Evolutionary conservation across 2,888 invertebrate species (phyloP).

Genomic region (Scaeva pyrastri): DNA sequence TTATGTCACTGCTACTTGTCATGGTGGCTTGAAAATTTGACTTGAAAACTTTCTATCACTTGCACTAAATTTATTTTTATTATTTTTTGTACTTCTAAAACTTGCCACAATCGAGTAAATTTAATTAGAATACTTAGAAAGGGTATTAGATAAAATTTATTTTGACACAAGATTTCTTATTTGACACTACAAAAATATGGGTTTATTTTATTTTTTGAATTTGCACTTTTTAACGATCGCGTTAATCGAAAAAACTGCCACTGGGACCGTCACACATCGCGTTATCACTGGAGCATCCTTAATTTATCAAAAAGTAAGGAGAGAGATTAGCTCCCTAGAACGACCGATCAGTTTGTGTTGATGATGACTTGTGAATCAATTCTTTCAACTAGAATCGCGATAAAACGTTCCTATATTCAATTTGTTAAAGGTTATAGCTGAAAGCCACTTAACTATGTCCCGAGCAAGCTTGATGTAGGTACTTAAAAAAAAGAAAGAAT

Average conservation of each 20-base stretch:
- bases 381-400: constrained; percentile 29
- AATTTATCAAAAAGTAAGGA: constrained; percentile 41
- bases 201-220: neutral
- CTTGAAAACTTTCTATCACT: constrained; percentile 13
- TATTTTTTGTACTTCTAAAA: neutral
- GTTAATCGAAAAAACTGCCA: neutral
- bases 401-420: constrained; percentile 50
- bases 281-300: constrained; percentile 56
- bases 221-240: constrained; percentile 41
- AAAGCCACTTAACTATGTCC: constrained; percentile 49
- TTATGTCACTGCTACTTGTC: constrained; percentile 19
- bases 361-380: constrained; percentile 40
- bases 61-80: constrained; percentile 12
- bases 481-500: neutral
- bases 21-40: constrained; percentile 23
- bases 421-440: constrained; percentile 49
- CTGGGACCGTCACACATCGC: constrained; percentile 48
- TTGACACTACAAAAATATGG: neutral
- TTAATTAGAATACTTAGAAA: neutral
- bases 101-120: neutral
- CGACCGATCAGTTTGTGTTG: constrained; percentile 45
- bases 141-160: neutral
- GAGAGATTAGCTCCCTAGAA: constrained; percentile 33
- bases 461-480: neutral
- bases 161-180: constrained; percentile 8